Percentiles rank a stretch among this genome's conserved stretches.
phyloP scores from a whole-genome alignment of 2,113 vertebrate species.

The Gavia stellata region DNA sequence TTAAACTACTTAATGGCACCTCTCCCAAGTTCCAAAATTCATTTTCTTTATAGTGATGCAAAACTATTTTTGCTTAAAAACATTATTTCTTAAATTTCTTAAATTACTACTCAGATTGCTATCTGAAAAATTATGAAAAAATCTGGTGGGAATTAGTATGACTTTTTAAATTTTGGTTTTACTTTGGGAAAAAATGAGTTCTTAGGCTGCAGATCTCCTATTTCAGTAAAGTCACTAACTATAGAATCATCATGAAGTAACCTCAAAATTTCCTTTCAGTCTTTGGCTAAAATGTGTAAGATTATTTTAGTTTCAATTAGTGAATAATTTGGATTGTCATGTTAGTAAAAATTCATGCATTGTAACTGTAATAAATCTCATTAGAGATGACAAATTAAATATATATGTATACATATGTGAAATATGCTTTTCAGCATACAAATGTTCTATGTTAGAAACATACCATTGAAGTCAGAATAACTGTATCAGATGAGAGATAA shows the following conservation, averaged over 20 bases:
- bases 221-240: not conserved
- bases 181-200: rapidly evolving
- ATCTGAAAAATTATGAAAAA: not conserved
- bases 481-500: not conserved
- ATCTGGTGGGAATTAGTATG: not conserved
- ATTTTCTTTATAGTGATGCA: not conserved
- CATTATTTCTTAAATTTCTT: not conserved
- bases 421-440: not conserved
- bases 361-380: not conserved
- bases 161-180: not conserved
- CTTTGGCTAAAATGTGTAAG: not conserved
- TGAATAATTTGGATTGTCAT: not conserved
- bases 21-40: not conserved
- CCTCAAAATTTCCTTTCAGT: not conserved
- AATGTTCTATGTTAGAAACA: not conserved
- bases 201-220: not conserved
- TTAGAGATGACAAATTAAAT: not conserved
- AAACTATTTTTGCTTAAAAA: not conserved
- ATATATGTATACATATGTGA: not conserved
- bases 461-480: not conserved
- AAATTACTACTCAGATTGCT: not conserved
- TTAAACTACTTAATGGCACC: not conserved
- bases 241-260: not conserved
- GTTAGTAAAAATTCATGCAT: not conserved
- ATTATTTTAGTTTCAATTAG: not conserved